Base-by-base conservation (phyloP, 2,797 vertebrate genomes). In the Esox masquinongy region DNA sequence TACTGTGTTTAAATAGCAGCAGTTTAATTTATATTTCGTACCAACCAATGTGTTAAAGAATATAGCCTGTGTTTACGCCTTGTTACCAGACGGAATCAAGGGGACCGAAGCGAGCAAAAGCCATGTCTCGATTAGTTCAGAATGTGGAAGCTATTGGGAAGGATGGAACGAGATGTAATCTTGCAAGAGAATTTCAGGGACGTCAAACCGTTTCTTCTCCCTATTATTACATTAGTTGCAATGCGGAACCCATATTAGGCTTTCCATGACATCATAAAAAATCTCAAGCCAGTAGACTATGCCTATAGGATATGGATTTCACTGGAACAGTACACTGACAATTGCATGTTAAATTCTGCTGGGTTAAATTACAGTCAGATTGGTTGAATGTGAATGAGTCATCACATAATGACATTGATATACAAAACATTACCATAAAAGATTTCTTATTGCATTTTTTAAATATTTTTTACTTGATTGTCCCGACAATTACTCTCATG, bases 231-330 rank as follows among this genome's bases (percentile, higher is more conserved):
- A 17, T 76, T 76, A 81, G 79, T 79, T 78, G 68, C 69, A 79
- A 64, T 31, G 29, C 1, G 11, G 53, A 39, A 43, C 24, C n/a
- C 69, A 49, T 81, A 85, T 81, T 80, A 82, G 81, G 53, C 24
- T 22, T 49, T 29, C 64, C 64, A 67, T 85, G 79, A 59, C 82
- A 80, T 75, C 70, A 79, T 31, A 66, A 80, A 75, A 84, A 84
- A 67, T 67, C 64, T 34, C 16, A 3, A 31, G 26, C 26, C 29
- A 9, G 29, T 34, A 36, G 7, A 29, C 64, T 36, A 67, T 22
- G 56, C 56, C 12, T 12, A 24, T 24, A 24, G n/a, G 31, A 61
- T 24, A 24, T 22, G 64, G 16, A 34, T 67, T 34, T 4, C 31
- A 19, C 64, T 67, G 34, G 22, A 67, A 67, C 31, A 66, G 63